Evolutionary conservation across 2,113 vertebrate genomes (phyloP).

Genomic region (Melanostigma gelatinosum): DNA sequence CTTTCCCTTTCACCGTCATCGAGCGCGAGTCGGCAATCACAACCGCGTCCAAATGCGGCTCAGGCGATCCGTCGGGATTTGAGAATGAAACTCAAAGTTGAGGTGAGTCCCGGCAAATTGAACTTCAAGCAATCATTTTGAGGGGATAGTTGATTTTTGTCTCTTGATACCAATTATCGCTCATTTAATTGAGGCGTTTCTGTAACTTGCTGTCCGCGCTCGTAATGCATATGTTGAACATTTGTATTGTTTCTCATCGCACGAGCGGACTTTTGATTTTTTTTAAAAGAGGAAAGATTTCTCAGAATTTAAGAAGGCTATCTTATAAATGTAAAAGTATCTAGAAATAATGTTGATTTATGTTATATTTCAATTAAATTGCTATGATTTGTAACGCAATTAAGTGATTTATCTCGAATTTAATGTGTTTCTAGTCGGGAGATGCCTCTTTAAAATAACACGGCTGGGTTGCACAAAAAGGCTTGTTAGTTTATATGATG

Average conservation of each 20-base stretch:
- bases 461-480: neutral
- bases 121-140: neutral
- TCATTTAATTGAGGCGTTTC: neutral
- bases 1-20: slow-evolving; percentile 19
- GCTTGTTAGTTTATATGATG: neutral
- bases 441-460: neutral
- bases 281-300: neutral
- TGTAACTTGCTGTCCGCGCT: neutral
- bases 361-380: neutral
- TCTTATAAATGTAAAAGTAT: neutral
- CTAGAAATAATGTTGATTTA: neutral
- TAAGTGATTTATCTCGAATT: neutral
- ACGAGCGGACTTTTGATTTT: neutral
- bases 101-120: slow-evolving; percentile 55
- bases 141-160: neutral
- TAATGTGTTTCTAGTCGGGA: neutral
- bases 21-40: slow-evolving; percentile 21
- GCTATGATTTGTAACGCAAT: neutral
- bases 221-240: neutral
- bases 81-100: slow-evolving; percentile 56
- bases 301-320: rapidly evolving
- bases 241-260: neutral
- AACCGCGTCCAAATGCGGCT: neutral
- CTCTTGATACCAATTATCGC: neutral
- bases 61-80: slow-evolving; percentile 5